phyloP scores from a whole-genome alignment of 2,113 vertebrate genomes.

The Gnathonemus longibarbis region DNA sequence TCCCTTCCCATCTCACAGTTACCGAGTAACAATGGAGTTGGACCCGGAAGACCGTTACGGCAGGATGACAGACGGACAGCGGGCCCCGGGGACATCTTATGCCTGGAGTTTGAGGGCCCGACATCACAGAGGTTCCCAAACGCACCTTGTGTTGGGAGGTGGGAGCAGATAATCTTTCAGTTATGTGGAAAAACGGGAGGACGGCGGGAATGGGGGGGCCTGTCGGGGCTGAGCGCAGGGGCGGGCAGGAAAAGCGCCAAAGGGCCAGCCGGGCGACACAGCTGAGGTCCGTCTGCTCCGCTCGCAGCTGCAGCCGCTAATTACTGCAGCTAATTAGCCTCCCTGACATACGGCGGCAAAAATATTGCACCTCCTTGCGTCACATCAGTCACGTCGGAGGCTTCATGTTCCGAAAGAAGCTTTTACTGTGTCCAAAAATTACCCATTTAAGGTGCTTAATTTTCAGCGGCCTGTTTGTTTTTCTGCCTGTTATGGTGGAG shows the following conservation, averaged over 20 bases:
- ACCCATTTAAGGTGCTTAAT: neutral
- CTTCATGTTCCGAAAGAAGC: neutral
- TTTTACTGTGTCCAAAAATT: neutral
- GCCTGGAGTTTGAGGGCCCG: neutral
- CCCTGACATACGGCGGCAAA: neutral
- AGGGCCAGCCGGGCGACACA: neutral
- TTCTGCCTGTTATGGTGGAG: neutral
- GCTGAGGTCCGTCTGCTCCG: neutral
- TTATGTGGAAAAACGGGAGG: neutral
- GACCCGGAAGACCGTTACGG: neutral
- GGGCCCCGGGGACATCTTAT: neutral
- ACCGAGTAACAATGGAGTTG: neutral
- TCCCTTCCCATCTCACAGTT: neutral
- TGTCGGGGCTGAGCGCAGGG: neutral
- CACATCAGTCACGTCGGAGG: neutral
- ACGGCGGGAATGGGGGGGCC: neutral
- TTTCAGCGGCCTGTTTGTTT: neutral
- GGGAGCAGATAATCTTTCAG: neutral
- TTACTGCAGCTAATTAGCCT: neutral
- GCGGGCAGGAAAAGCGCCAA: neutral
- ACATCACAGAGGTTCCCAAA: neutral
- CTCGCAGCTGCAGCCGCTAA: neutral
- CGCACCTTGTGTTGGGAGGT: neutral
- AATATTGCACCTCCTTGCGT: neutral
- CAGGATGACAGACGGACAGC: neutral